Conservation (phyloP, 1,140 invertebrate species). For the Lepidurus apus region DNA sequence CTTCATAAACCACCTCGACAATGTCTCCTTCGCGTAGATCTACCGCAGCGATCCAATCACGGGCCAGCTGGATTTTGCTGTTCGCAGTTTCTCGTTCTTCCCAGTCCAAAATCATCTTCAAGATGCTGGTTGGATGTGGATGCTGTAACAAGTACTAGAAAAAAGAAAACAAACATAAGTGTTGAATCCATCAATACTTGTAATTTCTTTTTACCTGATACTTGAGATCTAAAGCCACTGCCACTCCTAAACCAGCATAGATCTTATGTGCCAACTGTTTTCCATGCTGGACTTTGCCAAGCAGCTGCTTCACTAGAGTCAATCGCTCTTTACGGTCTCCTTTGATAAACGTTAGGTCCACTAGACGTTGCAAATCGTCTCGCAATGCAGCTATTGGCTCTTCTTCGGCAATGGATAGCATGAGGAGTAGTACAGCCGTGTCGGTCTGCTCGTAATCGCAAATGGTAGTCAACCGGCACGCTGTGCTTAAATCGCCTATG, state of each 20-base stretch:
- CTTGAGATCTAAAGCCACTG: background rate
- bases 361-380: background rate
- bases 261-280: background rate
- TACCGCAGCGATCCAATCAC: constrained; percentile 24
- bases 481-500: background rate
- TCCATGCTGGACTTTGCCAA: background rate
- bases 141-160: constrained; percentile 29
- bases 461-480: background rate
- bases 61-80: constrained; percentile 26
- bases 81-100: constrained; percentile 9
- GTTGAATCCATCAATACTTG: background rate
- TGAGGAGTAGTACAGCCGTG: background rate
- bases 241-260: background rate
- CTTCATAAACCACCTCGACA: constrained; percentile 22
- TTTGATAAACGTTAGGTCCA: background rate
- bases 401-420: constrained; percentile 6
- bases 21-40: constrained; percentile 13
- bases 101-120: constrained; percentile 32
- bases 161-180: background rate
- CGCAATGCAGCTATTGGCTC: background rate
- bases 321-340: constrained; percentile 3
- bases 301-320: background rate
- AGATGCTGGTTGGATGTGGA: constrained; percentile 26
- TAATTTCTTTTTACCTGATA: background rate
- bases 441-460: background rate